Percentiles rank a stretch among this genome's conserved stretches.
phyloP scores from a whole-genome alignment of 2,797 vertebrate species.

The Neopelma chrysocephalum region DNA sequence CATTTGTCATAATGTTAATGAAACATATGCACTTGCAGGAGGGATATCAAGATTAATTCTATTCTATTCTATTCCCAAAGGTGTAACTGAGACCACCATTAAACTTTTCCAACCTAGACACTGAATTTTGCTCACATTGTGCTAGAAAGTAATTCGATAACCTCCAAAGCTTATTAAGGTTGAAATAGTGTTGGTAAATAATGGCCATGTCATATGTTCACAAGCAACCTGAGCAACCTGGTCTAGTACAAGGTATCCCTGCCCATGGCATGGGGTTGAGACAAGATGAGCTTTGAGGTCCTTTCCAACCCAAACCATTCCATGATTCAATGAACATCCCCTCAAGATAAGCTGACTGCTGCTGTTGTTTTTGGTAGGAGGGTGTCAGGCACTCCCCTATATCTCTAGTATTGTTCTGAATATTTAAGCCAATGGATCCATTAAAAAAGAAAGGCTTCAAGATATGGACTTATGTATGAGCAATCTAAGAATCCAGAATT shows the following conservation, averaged over 20 bases:
- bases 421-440: not conserved
- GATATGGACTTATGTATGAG: not conserved
- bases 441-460: not conserved
- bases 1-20: not conserved
- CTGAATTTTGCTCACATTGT: not conserved
- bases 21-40: not conserved
- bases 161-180: not conserved
- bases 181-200: not conserved
- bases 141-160: not conserved
- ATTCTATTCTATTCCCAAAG: not conserved
- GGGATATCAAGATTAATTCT: not conserved
- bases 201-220: not conserved
- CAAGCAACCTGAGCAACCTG: not conserved
- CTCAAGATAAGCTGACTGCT: not conserved
- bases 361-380: not conserved
- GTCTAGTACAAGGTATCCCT: not conserved
- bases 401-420: not conserved
- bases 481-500: not conserved
- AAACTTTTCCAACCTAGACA: not conserved
- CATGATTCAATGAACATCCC: not conserved
- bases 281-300: not conserved
- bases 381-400: accelerated
- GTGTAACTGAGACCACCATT: not conserved
- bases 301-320: not conserved
- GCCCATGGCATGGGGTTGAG: not conserved